These are phyloP conservation scores for Standfussiana lucernea DNA, from an alignment of 2,888 invertebrate genomes.

Conservation along the genomic window DNA sequence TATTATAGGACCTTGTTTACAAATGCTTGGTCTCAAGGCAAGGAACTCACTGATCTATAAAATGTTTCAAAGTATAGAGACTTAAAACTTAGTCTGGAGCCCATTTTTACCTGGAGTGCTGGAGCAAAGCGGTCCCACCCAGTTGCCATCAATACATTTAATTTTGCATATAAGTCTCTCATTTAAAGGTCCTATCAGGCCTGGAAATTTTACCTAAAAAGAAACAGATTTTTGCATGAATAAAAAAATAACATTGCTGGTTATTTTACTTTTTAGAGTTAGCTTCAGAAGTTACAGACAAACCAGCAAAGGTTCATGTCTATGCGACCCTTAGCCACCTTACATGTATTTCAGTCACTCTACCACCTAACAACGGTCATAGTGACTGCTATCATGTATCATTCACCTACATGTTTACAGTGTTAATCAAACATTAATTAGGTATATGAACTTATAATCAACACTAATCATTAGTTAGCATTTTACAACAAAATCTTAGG, in stretches of 20 bases:
- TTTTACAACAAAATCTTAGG: too few species aligned
- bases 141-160: conserved; percentile 95
- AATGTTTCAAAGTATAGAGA: background rate
- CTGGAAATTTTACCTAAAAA: conserved; percentile 93
- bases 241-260: too few species aligned
- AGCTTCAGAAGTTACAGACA: background rate
- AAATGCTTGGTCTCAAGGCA: background rate
- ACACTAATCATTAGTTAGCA: too few species aligned
- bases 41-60: too few species aligned
- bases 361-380: background rate
- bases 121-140: conserved; percentile 96
- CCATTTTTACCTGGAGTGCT: conserved; percentile 92
- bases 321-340: background rate
- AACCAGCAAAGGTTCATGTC: background rate
- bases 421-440: background rate
- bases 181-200: conserved; percentile 93
- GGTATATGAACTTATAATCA: background rate
- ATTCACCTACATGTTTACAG: background rate
- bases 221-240: background rate
- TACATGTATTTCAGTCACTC: background rate
- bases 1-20: background rate
- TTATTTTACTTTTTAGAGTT: background rate
- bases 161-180: conserved; percentile 95
- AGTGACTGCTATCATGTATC: background rate
- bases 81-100: background rate